Evolutionary conservation across 2,888 invertebrate genomes (phyloP), one percentile per base, ranked within the genome.

Genomic region (Mythimna lalbum): DNA sequence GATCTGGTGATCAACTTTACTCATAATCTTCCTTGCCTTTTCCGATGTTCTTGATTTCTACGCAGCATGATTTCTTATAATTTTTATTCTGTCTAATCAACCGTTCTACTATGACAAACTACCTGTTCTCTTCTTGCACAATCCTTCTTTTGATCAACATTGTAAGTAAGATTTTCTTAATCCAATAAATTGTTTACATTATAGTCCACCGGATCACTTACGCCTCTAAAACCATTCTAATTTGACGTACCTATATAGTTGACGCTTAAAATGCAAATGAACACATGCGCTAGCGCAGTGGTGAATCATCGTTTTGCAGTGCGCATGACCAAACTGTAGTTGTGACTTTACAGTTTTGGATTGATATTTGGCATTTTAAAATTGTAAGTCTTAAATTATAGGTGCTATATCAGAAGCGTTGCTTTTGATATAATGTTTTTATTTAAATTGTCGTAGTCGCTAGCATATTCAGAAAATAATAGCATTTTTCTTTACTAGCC

Each of bases 241-340:
- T 69, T 64, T 62, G 66, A 73, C 57, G 59, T 70, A n/a, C n/a
- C n/a, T n/a, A 53, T 68, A 69, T 68, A 65, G 82, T 65, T 78
- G 68, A 73, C 65, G 78, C 67, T 79, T 79, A 73, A 82, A 78
- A 82, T 82, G 82, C 73, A 82, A 78, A 82, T 82, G 67, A 78
- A 73, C 73, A 65, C 64, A 72, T 82, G 73, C 73, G 52, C 57
- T 55, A 49, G 73, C 67, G 64, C 79, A 68, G 49, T 49, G 55
- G 79, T 79, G 78, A 79, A 67, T 79, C 82, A 79, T 82, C 55
- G 52, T 62, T 67, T 63, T 62, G 67, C 82, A 59, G 60, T 63
- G 55, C 7, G 50, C 55, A 68, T 49, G 50, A 19, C 47, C 39
- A 6, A 47, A 61, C 43, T 77, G 33, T 21, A 5, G 33, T 33